These are phyloP conservation scores for Pachliopta kotzebuea DNA, from an alignment of 2,888 invertebrate species.

Conservation along the genomic window DNA sequence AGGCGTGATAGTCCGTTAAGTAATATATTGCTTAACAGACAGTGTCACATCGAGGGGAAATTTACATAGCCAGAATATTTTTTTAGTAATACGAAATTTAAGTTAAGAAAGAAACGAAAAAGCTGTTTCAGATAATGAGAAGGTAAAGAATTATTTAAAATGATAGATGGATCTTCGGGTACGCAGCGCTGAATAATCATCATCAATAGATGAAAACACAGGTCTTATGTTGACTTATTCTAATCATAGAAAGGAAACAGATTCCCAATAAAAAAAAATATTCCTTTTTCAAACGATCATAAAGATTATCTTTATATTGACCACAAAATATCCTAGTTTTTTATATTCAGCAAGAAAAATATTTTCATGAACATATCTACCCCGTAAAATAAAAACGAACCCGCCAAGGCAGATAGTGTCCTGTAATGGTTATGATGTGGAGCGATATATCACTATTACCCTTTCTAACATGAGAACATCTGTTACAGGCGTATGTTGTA, in stretches of 20 bases:
- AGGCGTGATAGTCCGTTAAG: slow-evolving; percentile 53
- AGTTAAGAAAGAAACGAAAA: not conserved
- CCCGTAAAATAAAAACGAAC: slow-evolving; percentile 14
- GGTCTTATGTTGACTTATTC: not conserved
- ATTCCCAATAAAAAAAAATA: not conserved
- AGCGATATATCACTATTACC: slow-evolving; percentile 29
- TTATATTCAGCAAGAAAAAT: not conserved
- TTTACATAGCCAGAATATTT: slow-evolving; percentile 12
- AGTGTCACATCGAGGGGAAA: slow-evolving; percentile 25
- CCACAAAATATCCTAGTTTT: not conserved
- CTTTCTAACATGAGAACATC: slow-evolving; percentile 34
- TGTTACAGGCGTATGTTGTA: slow-evolving; percentile 30
- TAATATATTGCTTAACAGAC: slow-evolving; percentile 46
- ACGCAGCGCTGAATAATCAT: not conserved
- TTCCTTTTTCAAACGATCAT: not conserved
- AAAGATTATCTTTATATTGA: not conserved
- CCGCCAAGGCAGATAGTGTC: slow-evolving; percentile 6
- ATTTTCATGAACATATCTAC: not conserved
- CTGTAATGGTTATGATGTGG: slow-evolving; percentile 16
- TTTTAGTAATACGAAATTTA: not conserved
- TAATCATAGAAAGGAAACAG: not conserved
- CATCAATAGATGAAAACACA: not conserved
- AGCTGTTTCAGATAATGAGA: not conserved
- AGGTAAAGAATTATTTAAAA: not conserved
- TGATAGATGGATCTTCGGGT: not conserved